Conservation (phyloP, 2,888 invertebrate species). For the Hipparchia semele region DNA sequence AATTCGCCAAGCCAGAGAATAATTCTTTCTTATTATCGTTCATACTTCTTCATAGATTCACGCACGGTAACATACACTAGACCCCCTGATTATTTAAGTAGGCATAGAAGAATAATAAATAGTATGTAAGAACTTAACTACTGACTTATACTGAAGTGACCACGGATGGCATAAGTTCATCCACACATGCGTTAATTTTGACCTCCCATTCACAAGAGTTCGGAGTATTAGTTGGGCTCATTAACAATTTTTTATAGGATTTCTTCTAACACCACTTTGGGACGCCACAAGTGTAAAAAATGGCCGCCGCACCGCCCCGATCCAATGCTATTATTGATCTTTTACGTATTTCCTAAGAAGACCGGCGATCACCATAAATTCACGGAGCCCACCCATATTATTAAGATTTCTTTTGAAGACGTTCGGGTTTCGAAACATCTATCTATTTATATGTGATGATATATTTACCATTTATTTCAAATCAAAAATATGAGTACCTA, state of each 20-base stretch:
- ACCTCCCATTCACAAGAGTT: constrained; percentile 32
- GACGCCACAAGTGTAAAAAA: constrained; percentile 35
- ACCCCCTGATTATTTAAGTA: too few species aligned
- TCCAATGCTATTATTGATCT: constrained; percentile 34
- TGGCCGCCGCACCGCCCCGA: constrained; percentile 29
- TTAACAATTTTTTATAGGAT: constrained; percentile 38
- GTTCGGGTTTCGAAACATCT: constrained; percentile 7
- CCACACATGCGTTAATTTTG: constrained; percentile 18
- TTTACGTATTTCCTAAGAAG: constrained; percentile 31
- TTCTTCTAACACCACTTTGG: constrained; percentile 31
- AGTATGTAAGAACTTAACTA: too few species aligned
- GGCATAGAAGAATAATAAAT: too few species aligned
- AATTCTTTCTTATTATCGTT: too few species aligned
- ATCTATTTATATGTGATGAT: neutral
- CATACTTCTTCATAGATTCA: neutral
- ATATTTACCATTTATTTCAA: neutral
- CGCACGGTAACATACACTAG: too few species aligned
- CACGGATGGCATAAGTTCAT: neutral
- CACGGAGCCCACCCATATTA: constrained; percentile 27
- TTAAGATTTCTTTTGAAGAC: constrained; percentile 13
- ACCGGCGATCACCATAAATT: constrained; percentile 32
- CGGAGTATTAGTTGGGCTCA: constrained; percentile 28
- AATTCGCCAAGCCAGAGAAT: too few species aligned
- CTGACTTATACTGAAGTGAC: neutral
- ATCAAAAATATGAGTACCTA: neutral